Percentiles rank a stretch among this genome's conserved stretches.
phyloP scores from a whole-genome alignment of 1,140 invertebrate species.

The Scaptomyza pallida region DNA sequence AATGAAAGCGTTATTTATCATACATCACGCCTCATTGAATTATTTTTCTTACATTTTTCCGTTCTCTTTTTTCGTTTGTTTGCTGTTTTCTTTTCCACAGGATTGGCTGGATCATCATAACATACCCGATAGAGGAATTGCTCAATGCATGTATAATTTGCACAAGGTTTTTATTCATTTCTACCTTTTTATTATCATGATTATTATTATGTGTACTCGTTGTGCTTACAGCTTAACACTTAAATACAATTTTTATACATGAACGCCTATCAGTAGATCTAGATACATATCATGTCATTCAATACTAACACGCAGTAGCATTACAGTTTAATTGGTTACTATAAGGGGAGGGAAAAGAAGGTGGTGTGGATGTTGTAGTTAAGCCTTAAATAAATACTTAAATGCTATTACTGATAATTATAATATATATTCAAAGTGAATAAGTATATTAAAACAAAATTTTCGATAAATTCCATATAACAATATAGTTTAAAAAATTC shows the following conservation, averaged over 20 bases:
- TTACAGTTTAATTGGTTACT: not conserved
- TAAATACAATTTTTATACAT: constrained; percentile 1
- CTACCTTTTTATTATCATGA: constrained; percentile 45
- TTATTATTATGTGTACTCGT: constrained; percentile 20
- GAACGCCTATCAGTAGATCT: not conserved
- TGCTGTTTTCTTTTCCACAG: constrained; percentile 75
- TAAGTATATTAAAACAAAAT: no score
- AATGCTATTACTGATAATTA: no score
- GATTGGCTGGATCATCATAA: constrained; percentile 84
- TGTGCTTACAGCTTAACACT: not conserved
- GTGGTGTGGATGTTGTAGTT: no score
- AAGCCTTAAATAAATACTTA: no score
- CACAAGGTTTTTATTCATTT: constrained; percentile 82
- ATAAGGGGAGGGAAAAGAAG: not conserved
- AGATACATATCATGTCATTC: constrained; percentile 4
- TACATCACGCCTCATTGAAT: constrained; percentile 72
- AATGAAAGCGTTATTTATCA: constrained; percentile 48
- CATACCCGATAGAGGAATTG: constrained; percentile 82
- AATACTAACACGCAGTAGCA: not conserved
- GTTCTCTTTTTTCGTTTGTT: constrained; percentile 52
- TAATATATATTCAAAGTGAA: no score
- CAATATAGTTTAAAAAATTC: no score
- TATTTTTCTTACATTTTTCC: constrained; percentile 43
- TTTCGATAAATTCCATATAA: no score
- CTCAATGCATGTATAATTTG: constrained; percentile 84